phyloP scores from a whole-genome alignment of 1,140 invertebrate species.

The Sesamia nonagrioides region DNA sequence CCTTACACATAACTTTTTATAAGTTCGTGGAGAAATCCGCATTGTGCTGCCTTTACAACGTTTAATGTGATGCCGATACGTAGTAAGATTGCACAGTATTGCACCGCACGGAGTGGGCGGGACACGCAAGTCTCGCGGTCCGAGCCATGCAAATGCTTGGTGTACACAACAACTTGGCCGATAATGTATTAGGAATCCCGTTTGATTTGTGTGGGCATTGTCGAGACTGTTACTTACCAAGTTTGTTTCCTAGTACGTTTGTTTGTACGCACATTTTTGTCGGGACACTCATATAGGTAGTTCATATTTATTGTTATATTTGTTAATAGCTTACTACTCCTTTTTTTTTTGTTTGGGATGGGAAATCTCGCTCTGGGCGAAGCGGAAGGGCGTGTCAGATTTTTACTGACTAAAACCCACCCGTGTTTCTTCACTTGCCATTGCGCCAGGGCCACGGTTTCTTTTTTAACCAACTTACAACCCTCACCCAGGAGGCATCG shows the following conservation, averaged over 20 bases:
- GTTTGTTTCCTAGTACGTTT: conserved; percentile 26
- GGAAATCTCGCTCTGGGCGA: no score
- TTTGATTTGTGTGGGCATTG: conserved; percentile 83
- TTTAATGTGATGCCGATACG: conserved; percentile 82
- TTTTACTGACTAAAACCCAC: no score
- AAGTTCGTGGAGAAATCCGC: conserved; percentile 68
- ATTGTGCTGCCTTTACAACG: conserved; percentile 73
- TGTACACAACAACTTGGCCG: conserved; percentile 69
- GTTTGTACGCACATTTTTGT: conserved; percentile 1
- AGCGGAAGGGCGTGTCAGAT: no score
- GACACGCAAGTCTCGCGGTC: conserved; percentile 75
- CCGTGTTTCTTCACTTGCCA: no score
- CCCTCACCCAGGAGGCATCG: no score
- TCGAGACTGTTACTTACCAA: conserved; percentile 51
- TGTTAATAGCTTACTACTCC: no score
- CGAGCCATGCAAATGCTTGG: conserved; percentile 80
- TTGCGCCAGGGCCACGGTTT: no score
- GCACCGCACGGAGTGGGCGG: conserved; percentile 76
- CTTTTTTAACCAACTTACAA: no score
- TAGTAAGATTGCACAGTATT: conserved; percentile 78
- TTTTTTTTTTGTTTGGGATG: no score
- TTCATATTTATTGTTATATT: background rate
- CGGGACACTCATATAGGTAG: background rate
- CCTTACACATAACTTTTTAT: conserved; percentile 64
- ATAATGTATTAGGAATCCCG: conserved; percentile 78